Evolutionary conservation across 2,113 vertebrate genomes (phyloP).

Genomic region (Manacus vitellinus): DNA sequence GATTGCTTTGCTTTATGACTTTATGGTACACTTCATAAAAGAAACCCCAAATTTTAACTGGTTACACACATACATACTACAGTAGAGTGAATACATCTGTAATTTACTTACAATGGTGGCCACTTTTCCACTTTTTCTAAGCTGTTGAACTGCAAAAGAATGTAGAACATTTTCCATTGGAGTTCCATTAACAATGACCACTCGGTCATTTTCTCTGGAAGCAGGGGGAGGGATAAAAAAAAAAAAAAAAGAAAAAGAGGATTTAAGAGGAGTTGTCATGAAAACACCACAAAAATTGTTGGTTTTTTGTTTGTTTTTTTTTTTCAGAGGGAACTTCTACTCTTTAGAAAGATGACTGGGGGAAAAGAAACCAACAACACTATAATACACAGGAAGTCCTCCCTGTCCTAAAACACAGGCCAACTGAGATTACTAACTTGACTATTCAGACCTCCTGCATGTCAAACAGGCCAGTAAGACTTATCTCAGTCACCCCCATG

Average conservation of each 20-base stretch:
- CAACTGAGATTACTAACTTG: background rate
- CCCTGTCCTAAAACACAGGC: background rate
- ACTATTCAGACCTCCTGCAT: background rate
- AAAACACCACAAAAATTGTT: background rate
- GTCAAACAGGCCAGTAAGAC: background rate
- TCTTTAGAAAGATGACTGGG: background rate
- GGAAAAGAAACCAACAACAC: rapidly evolving
- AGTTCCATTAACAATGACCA: conserved; percentile 75
- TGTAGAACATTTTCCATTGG: conserved; percentile 91
- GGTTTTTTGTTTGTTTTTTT: too few relatives aligned
- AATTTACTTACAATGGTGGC: conserved; percentile 90
- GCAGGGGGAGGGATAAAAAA: rapidly evolving
- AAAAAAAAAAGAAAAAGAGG: background rate
- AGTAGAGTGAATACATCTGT: background rate
- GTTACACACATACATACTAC: background rate
- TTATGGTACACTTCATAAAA: background rate
- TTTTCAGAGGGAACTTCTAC: background rate
- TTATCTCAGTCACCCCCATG: background rate
- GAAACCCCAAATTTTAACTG: background rate
- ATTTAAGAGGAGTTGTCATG: background rate
- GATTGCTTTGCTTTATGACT: background rate
- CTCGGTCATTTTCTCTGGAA: conserved; percentile 91
- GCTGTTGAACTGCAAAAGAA: conserved; percentile 92
- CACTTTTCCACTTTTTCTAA: conserved; percentile 95
- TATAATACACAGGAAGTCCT: background rate